Percentiles rank a stretch among this genome's conserved stretches.
Evolutionary conservation across 2,797 vertebrate genomes (phyloP).

Genomic region (Hypotaenidia philippensis): DNA sequence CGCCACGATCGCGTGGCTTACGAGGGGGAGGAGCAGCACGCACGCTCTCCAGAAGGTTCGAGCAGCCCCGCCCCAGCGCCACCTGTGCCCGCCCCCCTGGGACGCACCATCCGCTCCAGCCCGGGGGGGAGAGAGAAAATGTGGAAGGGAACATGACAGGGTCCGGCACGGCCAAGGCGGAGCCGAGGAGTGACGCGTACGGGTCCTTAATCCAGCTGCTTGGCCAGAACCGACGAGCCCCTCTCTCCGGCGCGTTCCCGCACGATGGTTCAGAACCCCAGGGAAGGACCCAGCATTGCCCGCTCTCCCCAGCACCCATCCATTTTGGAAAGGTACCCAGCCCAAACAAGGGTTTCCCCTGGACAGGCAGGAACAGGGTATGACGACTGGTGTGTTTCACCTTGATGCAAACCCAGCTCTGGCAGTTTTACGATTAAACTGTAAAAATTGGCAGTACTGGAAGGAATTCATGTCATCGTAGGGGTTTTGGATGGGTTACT

Average conservation of each 20-base stretch:
- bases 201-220: not conserved
- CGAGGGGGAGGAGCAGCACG: no score
- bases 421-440: not conserved
- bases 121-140: fast-evolving
- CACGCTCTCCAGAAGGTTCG: not conserved
- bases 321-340: not conserved
- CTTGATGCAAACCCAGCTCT: not conserved
- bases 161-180: fast-evolving
- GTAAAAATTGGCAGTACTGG: not conserved
- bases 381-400: not conserved
- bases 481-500: not conserved
- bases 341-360: not conserved
- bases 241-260: not conserved
- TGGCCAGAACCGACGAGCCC: fast-evolving
- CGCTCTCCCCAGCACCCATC: not conserved
- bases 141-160: no score
- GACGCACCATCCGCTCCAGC: not conserved
- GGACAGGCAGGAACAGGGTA: not conserved
- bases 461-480: not conserved
- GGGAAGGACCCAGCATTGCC: not conserved
- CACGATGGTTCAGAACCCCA: not conserved
- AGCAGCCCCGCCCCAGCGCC: not conserved
- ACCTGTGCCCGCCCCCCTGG: not conserved
- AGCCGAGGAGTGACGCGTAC: not conserved
- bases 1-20: fast-evolving